These are phyloP conservation scores for Taurulus bubalis DNA, from an alignment of 2,113 vertebrate species.

Conservation along the genomic window DNA sequence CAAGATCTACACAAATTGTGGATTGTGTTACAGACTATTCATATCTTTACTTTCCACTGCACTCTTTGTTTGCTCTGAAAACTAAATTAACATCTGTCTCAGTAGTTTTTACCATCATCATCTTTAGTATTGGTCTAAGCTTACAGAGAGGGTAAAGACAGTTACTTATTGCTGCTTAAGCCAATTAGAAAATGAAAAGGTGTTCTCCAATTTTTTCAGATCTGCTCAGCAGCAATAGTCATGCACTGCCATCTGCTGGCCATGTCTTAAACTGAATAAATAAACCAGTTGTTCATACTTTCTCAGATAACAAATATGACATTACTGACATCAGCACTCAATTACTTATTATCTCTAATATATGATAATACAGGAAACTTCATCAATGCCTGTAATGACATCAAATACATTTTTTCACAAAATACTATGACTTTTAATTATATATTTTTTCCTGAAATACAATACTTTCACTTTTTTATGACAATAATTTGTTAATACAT, in stretches of 20 bases:
- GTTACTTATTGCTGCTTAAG: neutral
- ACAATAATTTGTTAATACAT: no score
- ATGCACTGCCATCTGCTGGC: conserved; percentile 51
- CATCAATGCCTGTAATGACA: neutral
- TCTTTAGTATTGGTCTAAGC: neutral
- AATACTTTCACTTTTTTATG: no score
- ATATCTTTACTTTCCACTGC: neutral
- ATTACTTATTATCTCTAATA: neutral
- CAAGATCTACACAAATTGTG: neutral
- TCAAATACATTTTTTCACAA: no score
- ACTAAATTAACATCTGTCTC: neutral
- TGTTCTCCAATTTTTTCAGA: neutral
- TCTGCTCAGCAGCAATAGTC: neutral
- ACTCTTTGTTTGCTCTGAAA: neutral
- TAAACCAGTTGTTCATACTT: neutral
- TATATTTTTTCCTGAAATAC: no score
- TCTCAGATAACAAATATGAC: neutral
- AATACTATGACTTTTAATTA: no score
- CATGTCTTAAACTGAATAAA: neutral
- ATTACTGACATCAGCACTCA: neutral
- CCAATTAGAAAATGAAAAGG: neutral
- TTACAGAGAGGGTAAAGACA: neutral
- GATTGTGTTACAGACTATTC: neutral
- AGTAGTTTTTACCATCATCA: neutral
- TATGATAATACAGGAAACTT: neutral